Base-by-base conservation (phyloP, 2,797 vertebrate genomes). In the Phrynocephalus forsythii region DNA sequence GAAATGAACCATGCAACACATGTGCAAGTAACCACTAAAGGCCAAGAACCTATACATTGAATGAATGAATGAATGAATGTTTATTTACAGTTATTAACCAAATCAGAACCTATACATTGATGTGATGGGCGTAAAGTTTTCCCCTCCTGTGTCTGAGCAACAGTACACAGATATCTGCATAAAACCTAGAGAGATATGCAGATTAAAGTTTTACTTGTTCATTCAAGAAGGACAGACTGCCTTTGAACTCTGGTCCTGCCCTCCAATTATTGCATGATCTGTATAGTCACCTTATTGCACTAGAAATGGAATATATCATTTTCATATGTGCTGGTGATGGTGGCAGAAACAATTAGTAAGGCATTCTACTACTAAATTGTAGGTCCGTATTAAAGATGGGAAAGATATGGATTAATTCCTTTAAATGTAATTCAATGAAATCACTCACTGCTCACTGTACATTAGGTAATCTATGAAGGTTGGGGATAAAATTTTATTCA, bases 191-290 rank as follows among this genome's bases (percentile, higher is more conserved):
- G 78, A 93, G 83, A 38, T 79, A 88, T 82, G 90, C 85, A 93
- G 94, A 95, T 95, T 93, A 95, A 90, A 56, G 81, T 84, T 82
- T 86, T 93, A 90, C 94, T 95, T 94, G 92, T 88, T 92, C 90
- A 85, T 93, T 90, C 88, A 89, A 0, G 92, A 86, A 90, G 91
- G 79, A 89, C 91, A 87, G 93, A 81, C 89, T 91, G 91, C 89
- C 90, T 91, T 72, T 94, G 93, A 92, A 95, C 94, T 86, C 92
- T 94, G 93, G 44, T 90, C 93, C 91, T 79, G 83, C 76, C 6
- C 11, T 52, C 66, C 79, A 90, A 93, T 90, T 95, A 92, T 44
- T 44, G 38, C 38, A 44, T 88, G 85, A 89, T 93, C 94, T 86
- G 87, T 93, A 91, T 75, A 83, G 87, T 92, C 90, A 86, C 44